phyloP scores from a whole-genome alignment of 2,888 invertebrate species.

The Alloscopus bannaensis region DNA sequence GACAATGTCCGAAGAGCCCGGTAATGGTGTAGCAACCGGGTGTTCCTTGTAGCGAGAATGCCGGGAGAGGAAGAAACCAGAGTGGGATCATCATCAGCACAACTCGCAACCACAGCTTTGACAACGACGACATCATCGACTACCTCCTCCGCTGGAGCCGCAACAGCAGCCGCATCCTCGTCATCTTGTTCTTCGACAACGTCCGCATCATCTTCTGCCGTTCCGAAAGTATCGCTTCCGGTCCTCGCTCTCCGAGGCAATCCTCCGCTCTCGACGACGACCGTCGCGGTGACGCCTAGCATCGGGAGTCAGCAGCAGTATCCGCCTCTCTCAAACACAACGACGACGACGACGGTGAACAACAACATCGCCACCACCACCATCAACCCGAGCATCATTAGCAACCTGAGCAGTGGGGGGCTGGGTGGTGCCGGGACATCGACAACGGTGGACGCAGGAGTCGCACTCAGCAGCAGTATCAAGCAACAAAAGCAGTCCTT shows the following conservation, averaged over 20 bases:
- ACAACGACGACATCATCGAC: conserved; percentile 61
- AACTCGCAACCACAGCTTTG: conserved; percentile 67
- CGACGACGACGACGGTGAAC: conserved; percentile 48
- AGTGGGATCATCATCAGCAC: conserved; percentile 73
- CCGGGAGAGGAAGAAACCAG: conserved; percentile 73
- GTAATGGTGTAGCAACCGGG: conserved; percentile 72
- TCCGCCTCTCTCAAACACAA: neutral
- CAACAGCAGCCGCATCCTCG: conserved; percentile 49
- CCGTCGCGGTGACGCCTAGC: conserved; percentile 18
- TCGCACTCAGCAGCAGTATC: conserved; percentile 46
- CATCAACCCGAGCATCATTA: conserved; percentile 46
- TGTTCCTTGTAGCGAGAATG: conserved; percentile 73
- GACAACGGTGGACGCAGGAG: conserved; percentile 42
- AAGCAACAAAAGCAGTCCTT: conserved; percentile 42
- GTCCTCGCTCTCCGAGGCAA: conserved; percentile 30
- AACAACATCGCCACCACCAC: conserved; percentile 50
- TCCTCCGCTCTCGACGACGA: neutral
- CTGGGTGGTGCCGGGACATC: neutral
- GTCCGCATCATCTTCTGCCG: conserved; percentile 47
- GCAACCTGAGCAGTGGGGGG: conserved; percentile 42
- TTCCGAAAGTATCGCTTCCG: conserved; percentile 59
- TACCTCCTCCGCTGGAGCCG: conserved; percentile 40
- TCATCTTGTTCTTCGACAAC: conserved; percentile 33
- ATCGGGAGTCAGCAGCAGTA: conserved; percentile 25
- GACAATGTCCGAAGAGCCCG: conserved; percentile 72